phyloP scores from a whole-genome alignment of 1,140 invertebrate genomes.

The Brachionus sp. region DNA sequence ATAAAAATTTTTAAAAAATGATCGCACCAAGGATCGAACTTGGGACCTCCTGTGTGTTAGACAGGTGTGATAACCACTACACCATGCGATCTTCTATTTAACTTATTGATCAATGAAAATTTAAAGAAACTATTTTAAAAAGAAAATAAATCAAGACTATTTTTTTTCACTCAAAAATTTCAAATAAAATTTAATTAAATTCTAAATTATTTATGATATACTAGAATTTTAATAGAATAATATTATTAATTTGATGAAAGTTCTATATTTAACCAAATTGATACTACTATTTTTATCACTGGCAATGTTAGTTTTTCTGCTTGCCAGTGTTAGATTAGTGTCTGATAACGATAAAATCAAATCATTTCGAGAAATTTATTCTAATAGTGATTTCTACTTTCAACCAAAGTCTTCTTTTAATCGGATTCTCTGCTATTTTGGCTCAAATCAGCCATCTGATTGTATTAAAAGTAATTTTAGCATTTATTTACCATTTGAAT shows the following conservation, averaged over 20 bases:
- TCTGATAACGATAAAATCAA: background rate
- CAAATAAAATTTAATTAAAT: no score
- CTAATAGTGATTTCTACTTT: background rate
- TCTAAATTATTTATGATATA: no score
- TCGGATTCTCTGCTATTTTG: background rate
- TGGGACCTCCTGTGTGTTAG: conserved; percentile 29
- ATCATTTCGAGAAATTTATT: background rate
- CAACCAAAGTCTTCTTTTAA: background rate
- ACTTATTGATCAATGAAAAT: no score
- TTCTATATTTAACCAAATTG: background rate
- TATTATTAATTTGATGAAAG: background rate
- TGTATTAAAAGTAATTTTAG: background rate
- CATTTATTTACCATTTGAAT: background rate
- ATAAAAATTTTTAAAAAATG: conserved; percentile 23
- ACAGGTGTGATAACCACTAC: conserved; percentile 34
- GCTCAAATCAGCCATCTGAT: background rate
- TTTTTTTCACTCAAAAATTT: no score
- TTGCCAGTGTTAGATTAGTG: background rate
- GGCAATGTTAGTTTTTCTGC: background rate
- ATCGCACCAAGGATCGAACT: conserved; percentile 30
- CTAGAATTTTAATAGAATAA: no score
- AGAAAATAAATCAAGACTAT: no score
- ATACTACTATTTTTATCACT: background rate
- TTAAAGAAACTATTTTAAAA: no score
- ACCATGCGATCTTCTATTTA: conserved; percentile 21